Evolutionary conservation across 2,888 invertebrate genomes (phyloP), one percentile per base, ranked within the genome.

Genomic region (Caenorhabditis auriculariae): DNA sequence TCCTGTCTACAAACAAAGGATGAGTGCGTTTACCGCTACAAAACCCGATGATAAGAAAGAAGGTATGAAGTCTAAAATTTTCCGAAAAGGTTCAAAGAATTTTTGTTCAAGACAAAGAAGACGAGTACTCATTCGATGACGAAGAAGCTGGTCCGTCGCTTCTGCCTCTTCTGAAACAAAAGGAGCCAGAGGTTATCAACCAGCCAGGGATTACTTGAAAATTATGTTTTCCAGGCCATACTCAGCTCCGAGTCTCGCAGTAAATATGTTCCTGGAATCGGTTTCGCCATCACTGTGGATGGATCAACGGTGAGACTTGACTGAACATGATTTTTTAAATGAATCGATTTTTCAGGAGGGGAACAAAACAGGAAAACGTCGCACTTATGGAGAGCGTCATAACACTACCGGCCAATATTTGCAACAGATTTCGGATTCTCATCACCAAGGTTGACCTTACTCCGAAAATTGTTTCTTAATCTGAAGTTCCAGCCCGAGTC

Each of bases 1-100:
- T 7, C 74, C 74, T 21, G 63, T 74, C 2, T 74, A 74, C 52
- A 73, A 72, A 29, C 72, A 69, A 42, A 69, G 60, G 41, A 38
- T 57, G 5, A 44, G 41, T 4, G 4, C 45, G 1, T 26, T 57
- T 12, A 45, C 19, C 38, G 23, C n/a, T n/a, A n/a, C n/a, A n/a
- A n/a, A n/a, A n/a, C n/a, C n/a, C n/a, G n/a, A n/a, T n/a, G 49
- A 38, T 9, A 23, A 17, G 49, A 49, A 23, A 26, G 19, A 9
- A 15, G 47, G 47, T 47, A 32, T n/a, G n/a, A n/a, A 32, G 26
- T n/a, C 6, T 47, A 1, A 7, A 9, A 19, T 38, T 21, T n/a
- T 24, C 15, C 6, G 29, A 21, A n/a, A 46, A 47, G 6, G 23
- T 6, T 28, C 2, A 21, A 24, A 29, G n/a, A n/a, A n/a, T n/a